These are phyloP conservation scores for Fistularia commersonii DNA, from an alignment of 2,797 vertebrate genomes.

Conservation along the genomic window DNA sequence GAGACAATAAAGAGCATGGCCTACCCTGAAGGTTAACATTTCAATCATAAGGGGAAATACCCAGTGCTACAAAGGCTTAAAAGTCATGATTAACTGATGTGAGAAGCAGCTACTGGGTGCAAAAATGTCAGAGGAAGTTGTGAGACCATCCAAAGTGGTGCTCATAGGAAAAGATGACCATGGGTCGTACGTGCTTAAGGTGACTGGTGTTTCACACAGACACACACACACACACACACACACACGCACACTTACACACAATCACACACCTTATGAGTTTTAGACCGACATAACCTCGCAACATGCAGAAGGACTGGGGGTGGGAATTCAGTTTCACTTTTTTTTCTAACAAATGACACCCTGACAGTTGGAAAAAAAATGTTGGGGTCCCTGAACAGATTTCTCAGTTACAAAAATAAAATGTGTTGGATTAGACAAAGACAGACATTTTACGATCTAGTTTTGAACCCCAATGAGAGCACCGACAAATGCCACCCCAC, in stretches of 20 bases:
- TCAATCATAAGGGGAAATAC: constrained; percentile 62
- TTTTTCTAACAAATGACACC: constrained; percentile 77
- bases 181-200: constrained; percentile 1
- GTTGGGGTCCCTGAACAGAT: constrained; percentile 83
- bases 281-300: constrained; percentile 63
- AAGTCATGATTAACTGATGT: constrained; percentile 30
- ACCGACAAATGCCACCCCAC: constrained; percentile 79
- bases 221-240: constrained; percentile 39
- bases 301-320: constrained; percentile 83
- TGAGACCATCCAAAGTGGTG: constrained; percentile 14
- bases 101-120: constrained; percentile 25
- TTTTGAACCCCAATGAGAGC: constrained; percentile 80
- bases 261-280: constrained; percentile 62
- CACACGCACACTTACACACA: constrained; percentile 17
- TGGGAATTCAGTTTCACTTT: constrained; percentile 73
- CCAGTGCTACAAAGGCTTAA: constrained; percentile 34
- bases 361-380: constrained; percentile 79
- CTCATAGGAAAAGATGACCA: constrained; percentile 12
- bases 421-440: constrained; percentile 80
- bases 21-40: constrained; percentile 60
- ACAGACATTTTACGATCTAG: constrained; percentile 79
- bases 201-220: constrained; percentile 18
- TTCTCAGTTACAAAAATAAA: constrained; percentile 85
- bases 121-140: constrained; percentile 19
- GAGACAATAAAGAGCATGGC: constrained; percentile 35